Percentiles rank a stretch among this genome's conserved stretches.
Conservation (phyloP, 2,888 invertebrate genomes). For the Drepanosiphum platanoidis region DNA sequence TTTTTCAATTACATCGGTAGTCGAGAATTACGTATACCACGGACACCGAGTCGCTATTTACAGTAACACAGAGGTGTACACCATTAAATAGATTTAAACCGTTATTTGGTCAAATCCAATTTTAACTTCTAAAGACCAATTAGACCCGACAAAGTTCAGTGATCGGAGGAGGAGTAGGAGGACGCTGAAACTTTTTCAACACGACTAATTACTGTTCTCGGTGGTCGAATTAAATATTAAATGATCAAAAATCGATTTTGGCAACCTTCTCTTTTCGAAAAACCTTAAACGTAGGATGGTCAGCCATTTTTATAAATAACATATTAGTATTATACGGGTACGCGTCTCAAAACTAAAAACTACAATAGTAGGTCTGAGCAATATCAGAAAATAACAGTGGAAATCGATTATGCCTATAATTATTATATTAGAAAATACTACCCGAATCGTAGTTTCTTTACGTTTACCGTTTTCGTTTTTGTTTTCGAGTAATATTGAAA, state of each 20-base stretch:
- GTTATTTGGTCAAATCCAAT: conserved; percentile 53
- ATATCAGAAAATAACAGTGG: not conserved
- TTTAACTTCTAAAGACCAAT: conserved; percentile 57
- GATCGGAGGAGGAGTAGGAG: not conserved
- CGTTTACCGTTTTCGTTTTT: too few relatives aligned
- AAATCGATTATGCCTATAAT: too few relatives aligned
- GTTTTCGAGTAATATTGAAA: too few relatives aligned
- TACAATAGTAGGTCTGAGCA: not conserved
- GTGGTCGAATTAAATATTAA: conserved; percentile 38
- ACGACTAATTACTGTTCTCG: conserved; percentile 37
- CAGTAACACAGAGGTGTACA: conserved; percentile 1
- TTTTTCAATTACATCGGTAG: conserved; percentile 25
- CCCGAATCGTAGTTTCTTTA: too few relatives aligned
- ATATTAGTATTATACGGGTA: not conserved
- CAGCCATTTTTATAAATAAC: not conserved
- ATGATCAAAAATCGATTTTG: conserved; percentile 38
- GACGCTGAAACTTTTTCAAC: conserved; percentile 31
- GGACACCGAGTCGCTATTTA: not conserved
- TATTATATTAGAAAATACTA: too few relatives aligned
- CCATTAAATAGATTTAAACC: conserved; percentile 51
- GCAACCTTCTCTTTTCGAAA: not conserved
- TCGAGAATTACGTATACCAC: conserved; percentile 14
- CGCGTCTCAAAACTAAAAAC: not conserved
- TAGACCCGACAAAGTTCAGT: conserved; percentile 44
- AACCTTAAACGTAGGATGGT: not conserved